Conservation (phyloP, 2,888 invertebrate genomes). For the Panopea generosa region DNA sequence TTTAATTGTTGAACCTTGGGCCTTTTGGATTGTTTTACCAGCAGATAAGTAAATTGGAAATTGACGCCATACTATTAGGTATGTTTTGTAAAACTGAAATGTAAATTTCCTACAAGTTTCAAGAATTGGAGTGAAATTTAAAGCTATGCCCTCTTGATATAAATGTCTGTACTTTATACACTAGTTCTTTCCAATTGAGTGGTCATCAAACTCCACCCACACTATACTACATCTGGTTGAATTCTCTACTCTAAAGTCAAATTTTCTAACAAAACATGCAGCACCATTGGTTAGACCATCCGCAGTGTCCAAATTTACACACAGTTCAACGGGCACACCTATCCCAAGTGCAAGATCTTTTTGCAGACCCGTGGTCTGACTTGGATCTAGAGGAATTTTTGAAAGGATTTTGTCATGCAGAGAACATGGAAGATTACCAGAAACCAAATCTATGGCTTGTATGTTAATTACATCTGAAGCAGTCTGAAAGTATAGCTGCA, state of each 20-base stretch:
- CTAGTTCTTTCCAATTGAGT: conserved; percentile 27
- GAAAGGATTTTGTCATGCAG: conserved; percentile 28
- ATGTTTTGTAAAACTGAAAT: conserved; percentile 33
- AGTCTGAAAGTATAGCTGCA: conserved; percentile 15
- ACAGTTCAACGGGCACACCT: conserved; percentile 32
- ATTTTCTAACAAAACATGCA: conserved; percentile 50
- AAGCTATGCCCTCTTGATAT: conserved; percentile 26
- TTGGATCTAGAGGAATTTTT: conserved; percentile 47
- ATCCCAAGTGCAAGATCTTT: conserved; percentile 34
- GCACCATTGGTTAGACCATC: conserved; percentile 65
- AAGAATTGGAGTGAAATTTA: conserved; percentile 31
- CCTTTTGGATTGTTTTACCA: conserved; percentile 61
- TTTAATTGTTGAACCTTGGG: conserved; percentile 59
- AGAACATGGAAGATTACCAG: conserved; percentile 38
- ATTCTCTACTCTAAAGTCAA: conserved; percentile 42
- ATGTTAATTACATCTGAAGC: conserved; percentile 8
- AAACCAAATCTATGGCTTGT: conserved; percentile 47
- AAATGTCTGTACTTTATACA: conserved; percentile 36
- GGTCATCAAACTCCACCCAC: conserved; percentile 61
- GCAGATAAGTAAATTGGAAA: conserved; percentile 57
- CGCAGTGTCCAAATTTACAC: conserved; percentile 46
- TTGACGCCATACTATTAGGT: conserved; percentile 33
- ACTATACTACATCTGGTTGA: conserved; percentile 41
- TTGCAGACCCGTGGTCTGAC: conserved; percentile 35
- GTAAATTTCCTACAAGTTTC: conserved; percentile 31